Conservation (phyloP, 2,113 vertebrate species). For the Macquaria ambigua region DNA sequence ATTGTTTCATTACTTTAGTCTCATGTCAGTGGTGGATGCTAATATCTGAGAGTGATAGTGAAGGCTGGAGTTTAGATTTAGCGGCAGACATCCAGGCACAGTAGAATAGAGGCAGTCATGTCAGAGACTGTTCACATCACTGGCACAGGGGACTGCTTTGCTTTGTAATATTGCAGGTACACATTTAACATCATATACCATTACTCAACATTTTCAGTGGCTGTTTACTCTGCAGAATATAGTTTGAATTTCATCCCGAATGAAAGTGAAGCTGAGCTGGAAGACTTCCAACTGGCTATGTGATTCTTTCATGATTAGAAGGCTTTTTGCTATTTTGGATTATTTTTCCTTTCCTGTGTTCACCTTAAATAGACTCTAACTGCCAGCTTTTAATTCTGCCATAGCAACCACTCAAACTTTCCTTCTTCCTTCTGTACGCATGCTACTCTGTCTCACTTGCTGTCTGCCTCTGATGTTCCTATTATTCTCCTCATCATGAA, state of each 20-base stretch:
- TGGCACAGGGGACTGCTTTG: constrained; percentile 7
- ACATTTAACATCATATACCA: constrained; percentile 33
- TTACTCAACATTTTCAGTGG: constrained; percentile 16
- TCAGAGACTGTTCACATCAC: constrained; percentile 61
- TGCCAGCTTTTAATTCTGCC: constrained; percentile 17
- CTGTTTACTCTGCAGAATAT: constrained; percentile 17
- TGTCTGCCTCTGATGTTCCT: constrained; percentile 29
- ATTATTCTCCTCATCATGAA: constrained; percentile 48
- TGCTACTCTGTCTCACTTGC: constrained; percentile 20
- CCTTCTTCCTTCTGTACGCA: constrained; percentile 1
- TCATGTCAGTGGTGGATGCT: constrained; percentile 60
- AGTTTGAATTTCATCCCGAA: constrained; percentile 17
- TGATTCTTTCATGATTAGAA: constrained; percentile 21
- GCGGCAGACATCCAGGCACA: constrained; percentile 46
- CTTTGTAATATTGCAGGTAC: constrained; percentile 8
- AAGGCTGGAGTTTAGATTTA: constrained; percentile 55
- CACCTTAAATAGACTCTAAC: background rate
- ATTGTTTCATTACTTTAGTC: constrained; percentile 71
- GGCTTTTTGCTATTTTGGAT: constrained; percentile 1
- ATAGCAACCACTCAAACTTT: constrained; percentile 13
- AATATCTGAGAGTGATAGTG: constrained; percentile 68
- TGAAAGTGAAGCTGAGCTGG: constrained; percentile 6
- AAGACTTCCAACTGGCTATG: constrained; percentile 4
- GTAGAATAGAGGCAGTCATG: constrained; percentile 29
- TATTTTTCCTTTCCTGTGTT: background rate